Base-by-base conservation (phyloP, 2,888 invertebrate genomes). In the Lamellibrachia satsuma region DNA sequence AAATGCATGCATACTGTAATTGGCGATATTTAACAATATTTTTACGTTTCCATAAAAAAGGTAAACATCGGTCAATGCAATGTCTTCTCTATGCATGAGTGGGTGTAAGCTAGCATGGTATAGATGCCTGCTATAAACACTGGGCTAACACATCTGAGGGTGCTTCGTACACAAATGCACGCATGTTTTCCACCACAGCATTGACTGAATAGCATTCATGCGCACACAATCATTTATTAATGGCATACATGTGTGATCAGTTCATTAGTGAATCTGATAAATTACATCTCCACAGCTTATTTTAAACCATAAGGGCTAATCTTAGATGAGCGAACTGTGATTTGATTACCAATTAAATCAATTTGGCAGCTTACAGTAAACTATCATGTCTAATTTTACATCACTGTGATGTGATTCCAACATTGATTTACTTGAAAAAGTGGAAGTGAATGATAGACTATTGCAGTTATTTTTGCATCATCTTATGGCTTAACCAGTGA, bases 341-440 rank as follows among this genome's bases (percentile, higher is more conserved):
- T 39, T 39, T 39, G 39, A 39, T 39, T 39, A 39, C 22, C 75
- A 75, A 75, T 75, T 75, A 22, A 22, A 15, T 57, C 57, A 57
- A 57, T 57, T 57, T 57, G 57, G 22, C 22, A 22, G 22, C 75
- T 11, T 75, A 15, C n/a, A n/a, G 75, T 75, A 75, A 75, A 75
- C 75, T 75, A 75, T 75, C 75, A 75, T 75, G 75, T 75, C 75
- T 75, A 75, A 75, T 75, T 75, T 75, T 75, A 75, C 75, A 75
- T 75, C 22, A 75, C 22, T n/a, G 75, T 75, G 22, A 22, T 75
- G 75, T 6, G 75, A 75, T 75, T 75, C 75, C 75, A 22, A 22
- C 75, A 75, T 22, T 75, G 75, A 75, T 75, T 75, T 75, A n/a
- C 75, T n/a, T n/a, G n/a, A 22, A 15, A 15, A 15, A 75, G 15